Percentiles rank a stretch among this genome's conserved stretches.
These are phyloP conservation scores for Mugil cephalus DNA, from an alignment of 2,113 vertebrate species.

Conservation along the genomic window DNA sequence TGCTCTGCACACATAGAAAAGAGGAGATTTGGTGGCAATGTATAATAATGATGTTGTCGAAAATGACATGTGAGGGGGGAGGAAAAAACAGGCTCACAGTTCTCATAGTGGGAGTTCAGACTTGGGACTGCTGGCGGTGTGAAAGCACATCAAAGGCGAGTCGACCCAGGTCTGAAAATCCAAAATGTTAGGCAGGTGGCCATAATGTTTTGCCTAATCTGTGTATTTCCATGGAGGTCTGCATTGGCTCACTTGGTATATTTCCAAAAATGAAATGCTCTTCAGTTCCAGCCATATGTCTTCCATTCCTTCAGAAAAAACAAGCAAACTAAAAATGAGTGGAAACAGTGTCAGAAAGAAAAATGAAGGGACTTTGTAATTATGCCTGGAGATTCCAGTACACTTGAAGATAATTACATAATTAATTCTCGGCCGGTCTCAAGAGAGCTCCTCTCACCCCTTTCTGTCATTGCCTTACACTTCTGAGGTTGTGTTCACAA, in stretches of 20 bases:
- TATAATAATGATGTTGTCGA: no score
- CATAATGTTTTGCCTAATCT: no score
- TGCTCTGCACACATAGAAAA: no score
- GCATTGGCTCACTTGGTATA: constrained; percentile 18
- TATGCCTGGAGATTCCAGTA: constrained; percentile 65
- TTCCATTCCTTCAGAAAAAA: constrained; percentile 66
- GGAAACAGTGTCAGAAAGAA: constrained; percentile 58
- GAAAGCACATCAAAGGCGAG: no score
- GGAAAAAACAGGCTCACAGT: no score
- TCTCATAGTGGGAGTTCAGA: constrained; percentile 8
- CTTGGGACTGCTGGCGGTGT: no score
- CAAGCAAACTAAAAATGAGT: constrained; percentile 63
- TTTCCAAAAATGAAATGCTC: constrained; percentile 42
- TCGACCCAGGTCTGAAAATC: no score
- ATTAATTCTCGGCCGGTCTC: constrained; percentile 72
- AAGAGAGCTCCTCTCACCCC: constrained; percentile 36
- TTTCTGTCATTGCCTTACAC: constrained; percentile 39
- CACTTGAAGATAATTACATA: constrained; percentile 74
- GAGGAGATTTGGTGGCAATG: no score
- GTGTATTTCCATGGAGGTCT: constrained; percentile 7
- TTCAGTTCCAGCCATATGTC: constrained; percentile 56
- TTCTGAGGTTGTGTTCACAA: constrained; percentile 35
- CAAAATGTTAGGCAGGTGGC: no score
- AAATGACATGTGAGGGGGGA: no score
- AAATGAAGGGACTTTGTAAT: constrained; percentile 76